Evolutionary conservation across 2,797 vertebrate species (phyloP).

Genomic region (Takifugu ocellatus): DNA sequence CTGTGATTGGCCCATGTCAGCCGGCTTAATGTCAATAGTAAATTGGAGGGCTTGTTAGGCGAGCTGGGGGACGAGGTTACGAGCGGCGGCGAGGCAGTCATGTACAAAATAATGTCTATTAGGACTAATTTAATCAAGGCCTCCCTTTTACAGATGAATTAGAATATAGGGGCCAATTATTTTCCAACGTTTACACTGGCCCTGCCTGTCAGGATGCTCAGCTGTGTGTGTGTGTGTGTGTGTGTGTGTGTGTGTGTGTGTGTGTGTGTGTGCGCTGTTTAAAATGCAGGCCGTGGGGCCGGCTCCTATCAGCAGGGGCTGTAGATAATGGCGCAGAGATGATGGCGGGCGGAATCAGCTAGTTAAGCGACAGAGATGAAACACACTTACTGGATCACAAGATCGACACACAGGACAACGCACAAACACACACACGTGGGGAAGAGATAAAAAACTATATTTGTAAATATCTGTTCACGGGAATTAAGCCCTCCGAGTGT

Average conservation of each 20-base stretch:
- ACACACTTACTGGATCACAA: constrained; percentile 16
- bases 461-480: too few relatives aligned
- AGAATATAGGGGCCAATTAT: constrained; percentile 94
- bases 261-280: constrained; percentile 50
- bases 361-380: constrained; percentile 56
- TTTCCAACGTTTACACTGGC: constrained; percentile 78
- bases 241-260: constrained; percentile 18
- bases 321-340: constrained; percentile 57
- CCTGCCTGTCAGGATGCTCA: constrained; percentile 73
- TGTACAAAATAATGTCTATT: constrained; percentile 95
- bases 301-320: constrained; percentile 48
- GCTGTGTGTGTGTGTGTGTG: constrained; percentile 11
- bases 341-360: constrained; percentile 56
- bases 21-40: constrained; percentile 85
- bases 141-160: constrained; percentile 92
- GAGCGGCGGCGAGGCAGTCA: constrained; percentile 85
- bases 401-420: neutral
- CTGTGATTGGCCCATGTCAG: constrained; percentile 77
- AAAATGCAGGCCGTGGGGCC: constrained; percentile 53
- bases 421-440: neutral
- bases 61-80: constrained; percentile 60
- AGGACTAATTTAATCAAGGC: constrained; percentile 96
- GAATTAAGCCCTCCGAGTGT: too few relatives aligned
- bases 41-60: constrained; percentile 86
- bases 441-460: too few relatives aligned